phyloP scores from a whole-genome alignment of 2,888 invertebrate genomes.

The Aspidiotus destructor region DNA sequence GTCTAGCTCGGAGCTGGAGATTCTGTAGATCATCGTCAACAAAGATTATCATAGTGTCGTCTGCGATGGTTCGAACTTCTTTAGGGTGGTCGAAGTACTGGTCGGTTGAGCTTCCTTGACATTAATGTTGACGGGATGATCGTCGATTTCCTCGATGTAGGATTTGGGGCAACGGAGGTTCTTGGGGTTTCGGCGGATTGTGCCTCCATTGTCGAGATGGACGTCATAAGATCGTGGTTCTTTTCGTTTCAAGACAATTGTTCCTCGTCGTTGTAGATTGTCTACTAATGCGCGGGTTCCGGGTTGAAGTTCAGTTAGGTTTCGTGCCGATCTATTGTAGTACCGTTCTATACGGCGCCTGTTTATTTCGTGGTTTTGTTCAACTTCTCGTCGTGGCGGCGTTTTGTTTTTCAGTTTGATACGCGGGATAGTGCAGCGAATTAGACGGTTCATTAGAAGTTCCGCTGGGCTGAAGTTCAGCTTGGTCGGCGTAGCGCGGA shows the following conservation, averaged over 20 bases:
- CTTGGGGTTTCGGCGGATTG: background rate
- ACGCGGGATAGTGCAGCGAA: background rate
- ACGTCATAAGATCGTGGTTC: constrained; percentile 3
- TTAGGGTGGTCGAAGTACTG: no score
- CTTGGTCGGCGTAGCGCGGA: constrained; percentile 1
- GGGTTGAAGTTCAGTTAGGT: background rate
- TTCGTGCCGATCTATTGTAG: background rate
- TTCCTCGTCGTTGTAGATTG: background rate
- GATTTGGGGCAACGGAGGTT: background rate
- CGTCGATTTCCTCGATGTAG: background rate
- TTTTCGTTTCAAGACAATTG: background rate
- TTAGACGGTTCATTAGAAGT: background rate
- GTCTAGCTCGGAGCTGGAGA: no score
- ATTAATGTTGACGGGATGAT: background rate
- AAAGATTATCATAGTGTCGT: no score
- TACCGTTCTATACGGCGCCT: background rate
- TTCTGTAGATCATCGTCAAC: no score
- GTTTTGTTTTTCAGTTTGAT: background rate
- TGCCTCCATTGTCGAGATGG: background rate
- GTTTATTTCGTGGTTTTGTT: background rate
- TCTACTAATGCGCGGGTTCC: background rate
- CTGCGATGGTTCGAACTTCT: no score
- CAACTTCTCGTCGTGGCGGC: background rate
- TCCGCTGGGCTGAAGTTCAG: background rate
- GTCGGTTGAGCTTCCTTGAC: no score